Conservation (phyloP, 2,113 vertebrate species). For the Phodopus roborovskii region DNA sequence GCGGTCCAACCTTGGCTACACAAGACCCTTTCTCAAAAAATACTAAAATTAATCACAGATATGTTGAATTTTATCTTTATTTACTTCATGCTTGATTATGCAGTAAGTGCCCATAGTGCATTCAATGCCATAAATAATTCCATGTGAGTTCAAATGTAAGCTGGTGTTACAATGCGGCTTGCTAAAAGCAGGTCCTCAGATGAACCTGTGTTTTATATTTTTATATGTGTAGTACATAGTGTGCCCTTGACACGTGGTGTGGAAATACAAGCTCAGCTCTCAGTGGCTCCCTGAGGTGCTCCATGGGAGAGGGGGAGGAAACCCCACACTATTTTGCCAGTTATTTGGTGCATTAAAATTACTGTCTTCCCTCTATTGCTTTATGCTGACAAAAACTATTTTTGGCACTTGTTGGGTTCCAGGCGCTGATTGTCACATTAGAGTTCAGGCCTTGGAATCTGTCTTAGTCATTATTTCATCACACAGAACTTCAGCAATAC, state of each 20-base stretch:
- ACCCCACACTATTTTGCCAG: background rate
- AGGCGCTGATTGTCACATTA: background rate
- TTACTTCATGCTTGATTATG: constrained; percentile 30
- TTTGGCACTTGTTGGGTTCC: background rate
- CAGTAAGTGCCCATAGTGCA: background rate
- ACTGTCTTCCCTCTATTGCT: constrained; percentile 15
- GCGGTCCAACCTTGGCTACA: too few relatives aligned
- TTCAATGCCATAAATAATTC: background rate
- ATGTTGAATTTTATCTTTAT: background rate
- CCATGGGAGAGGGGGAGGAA: background rate
- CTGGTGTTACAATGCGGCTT: constrained; percentile 27
- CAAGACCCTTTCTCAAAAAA: background rate
- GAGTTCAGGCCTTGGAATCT: constrained; percentile 22
- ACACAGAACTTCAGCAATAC: constrained; percentile 47
- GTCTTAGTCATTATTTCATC: constrained; percentile 39
- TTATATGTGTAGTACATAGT: background rate
- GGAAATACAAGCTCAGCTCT: background rate
- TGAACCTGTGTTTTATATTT: background rate
- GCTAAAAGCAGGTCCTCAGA: constrained; percentile 21
- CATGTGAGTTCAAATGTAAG: constrained; percentile 2
- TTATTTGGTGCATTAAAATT: constrained; percentile 11
- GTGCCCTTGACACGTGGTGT: constrained; percentile 30
- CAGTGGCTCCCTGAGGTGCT: background rate
- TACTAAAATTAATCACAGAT: background rate
- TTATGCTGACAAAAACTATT: constrained; percentile 48